phyloP scores from a whole-genome alignment of 2,888 invertebrate genomes.

The Drosophila yooni region DNA sequence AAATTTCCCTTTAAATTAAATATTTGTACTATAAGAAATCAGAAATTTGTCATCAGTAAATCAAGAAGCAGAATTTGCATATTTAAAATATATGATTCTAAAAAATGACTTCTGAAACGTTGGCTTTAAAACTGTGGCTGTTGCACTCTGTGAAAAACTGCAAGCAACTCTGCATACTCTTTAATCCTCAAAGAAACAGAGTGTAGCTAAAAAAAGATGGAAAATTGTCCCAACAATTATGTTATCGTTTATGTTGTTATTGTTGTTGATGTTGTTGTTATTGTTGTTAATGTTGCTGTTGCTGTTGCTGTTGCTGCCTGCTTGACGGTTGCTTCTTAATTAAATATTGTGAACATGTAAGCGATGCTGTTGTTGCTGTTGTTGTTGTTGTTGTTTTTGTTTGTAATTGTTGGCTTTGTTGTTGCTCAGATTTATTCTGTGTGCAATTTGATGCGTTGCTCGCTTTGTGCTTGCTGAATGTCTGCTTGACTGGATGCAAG shows the following conservation, averaged over 20 bases:
- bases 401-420: conserved; percentile 38
- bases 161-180: not conserved
- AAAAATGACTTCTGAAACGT: not conserved
- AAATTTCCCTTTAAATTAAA: not conserved
- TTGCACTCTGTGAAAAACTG: not conserved
- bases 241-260: conserved; percentile 41
- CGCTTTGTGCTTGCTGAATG: conserved; percentile 31
- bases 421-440: conserved; percentile 22
- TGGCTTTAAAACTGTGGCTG: not conserved
- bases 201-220: not conserved
- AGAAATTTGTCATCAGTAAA: not conserved
- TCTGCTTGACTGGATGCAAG: conserved; percentile 4
- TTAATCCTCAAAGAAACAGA: not conserved
- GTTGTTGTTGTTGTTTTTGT: conserved; percentile 33
- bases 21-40: not conserved
- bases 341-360: conserved; percentile 76
- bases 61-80: not conserved
- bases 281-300: conserved; percentile 25
- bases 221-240: conserved; percentile 45
- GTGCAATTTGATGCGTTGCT: conserved; percentile 65
- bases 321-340: conserved; percentile 58
- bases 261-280: conserved; percentile 24
- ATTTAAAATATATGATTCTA: not conserved
- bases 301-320: conserved; percentile 27
- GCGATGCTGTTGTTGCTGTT: conserved; percentile 33